Evolutionary conservation across 1,140 invertebrate genomes (phyloP), one percentile per base, ranked within the genome.

Genomic region (Mylabris phalerata): DNA sequence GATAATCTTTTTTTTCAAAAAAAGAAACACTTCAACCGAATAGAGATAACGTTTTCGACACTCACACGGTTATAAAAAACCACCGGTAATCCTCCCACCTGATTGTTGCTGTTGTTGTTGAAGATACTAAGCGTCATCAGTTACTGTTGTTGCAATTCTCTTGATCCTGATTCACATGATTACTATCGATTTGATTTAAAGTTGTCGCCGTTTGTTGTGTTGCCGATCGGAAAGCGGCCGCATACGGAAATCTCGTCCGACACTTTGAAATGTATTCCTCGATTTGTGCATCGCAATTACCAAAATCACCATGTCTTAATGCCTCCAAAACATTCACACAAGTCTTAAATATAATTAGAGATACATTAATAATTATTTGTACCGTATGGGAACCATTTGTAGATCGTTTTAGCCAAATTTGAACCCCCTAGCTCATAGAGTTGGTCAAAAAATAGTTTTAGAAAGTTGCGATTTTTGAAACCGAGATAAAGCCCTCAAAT

Each of bases 301-400:
- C 90, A 70, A 93, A 90, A 62, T 90, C 87, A 45, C 88, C 89
- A 51, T 83, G 82, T 59, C 81, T 80, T 66, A 95, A 79, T 59
- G 85, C 83, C 57, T 88, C 83, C 50, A 93, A 77, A 19, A 93
- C 84, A 61, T 85, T 84, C 51, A 82, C 84, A 75, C 90, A 93
- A 70, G 82, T 86, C 84, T 91, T 74, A 57, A 27, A 52, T 50
- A 32, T 48, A 52, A 51, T 58, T 44, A 19, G 26, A 42, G 39
- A 19, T 41, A 45, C 45, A 49, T 38, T 40, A 32, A 27, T 50
- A 26, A 39, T 49, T 32, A 9, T 9, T 5, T 10, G 19, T 19
- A 19, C 19, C 19, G 19, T 19, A 2, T 19, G 19, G 19, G 19
- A 19, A 19, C 1, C 19, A 19, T 2, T 19, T 19, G 19, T 19